A percentile compares a stretch with the other conserved stretches of the same genome.
Conservation (phyloP, 1,140 invertebrate genomes). For the Papilio polytes region DNA sequence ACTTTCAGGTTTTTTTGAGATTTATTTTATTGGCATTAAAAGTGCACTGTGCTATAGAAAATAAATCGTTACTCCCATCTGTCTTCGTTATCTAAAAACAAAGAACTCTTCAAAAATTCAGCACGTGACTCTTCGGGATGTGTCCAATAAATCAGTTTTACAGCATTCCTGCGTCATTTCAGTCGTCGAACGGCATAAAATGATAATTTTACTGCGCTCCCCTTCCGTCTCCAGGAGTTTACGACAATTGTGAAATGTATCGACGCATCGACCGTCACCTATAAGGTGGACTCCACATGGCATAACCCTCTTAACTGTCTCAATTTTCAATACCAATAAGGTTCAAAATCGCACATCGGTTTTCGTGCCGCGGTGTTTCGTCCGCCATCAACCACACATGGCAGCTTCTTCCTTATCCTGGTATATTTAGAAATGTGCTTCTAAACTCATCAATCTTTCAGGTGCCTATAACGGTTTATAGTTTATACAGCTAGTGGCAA, state of each 20-base stretch:
- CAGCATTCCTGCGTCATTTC: conserved; percentile 82
- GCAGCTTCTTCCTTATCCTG: conserved; percentile 58
- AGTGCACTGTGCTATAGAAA: background rate
- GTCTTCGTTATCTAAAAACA: conserved; percentile 68
- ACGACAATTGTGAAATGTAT: conserved; percentile 84
- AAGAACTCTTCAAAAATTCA: conserved; percentile 80
- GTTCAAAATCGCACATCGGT: conserved; percentile 50
- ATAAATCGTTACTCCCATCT: conserved; percentile 35
- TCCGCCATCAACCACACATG: conserved; percentile 70
- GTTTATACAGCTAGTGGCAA: background rate
- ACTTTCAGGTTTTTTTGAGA: background rate
- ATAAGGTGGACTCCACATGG: conserved; percentile 55
- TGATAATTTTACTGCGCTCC: conserved; percentile 82
- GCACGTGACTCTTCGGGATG: conserved; percentile 77
- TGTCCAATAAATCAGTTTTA: conserved; percentile 83
- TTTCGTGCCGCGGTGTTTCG: conserved; percentile 28
- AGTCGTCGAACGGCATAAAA: conserved; percentile 83
- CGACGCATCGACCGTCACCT: conserved; percentile 81
- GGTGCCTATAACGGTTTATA: conserved; percentile 46
- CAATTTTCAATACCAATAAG: conserved; percentile 51
- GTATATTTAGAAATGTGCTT: conserved; percentile 72
- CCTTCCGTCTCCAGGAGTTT: conserved; percentile 80
- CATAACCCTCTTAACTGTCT: conserved; percentile 43
- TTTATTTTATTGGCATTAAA: conserved; percentile 3
- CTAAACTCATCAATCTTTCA: conserved; percentile 77